phyloP scores from a whole-genome alignment of 2,888 invertebrate genomes.

The Electrophaes corylata region DNA sequence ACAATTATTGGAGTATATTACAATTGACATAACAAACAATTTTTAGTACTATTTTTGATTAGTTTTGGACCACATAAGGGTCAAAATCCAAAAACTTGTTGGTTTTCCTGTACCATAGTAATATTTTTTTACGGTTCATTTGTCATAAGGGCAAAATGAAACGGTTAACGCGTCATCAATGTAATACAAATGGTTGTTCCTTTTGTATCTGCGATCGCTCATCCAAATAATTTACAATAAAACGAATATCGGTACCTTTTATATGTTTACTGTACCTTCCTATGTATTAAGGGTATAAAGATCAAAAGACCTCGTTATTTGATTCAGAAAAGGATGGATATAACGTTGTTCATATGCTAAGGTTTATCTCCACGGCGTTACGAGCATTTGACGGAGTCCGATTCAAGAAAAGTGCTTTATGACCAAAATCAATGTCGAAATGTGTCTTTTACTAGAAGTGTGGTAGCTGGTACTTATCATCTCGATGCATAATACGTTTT shows the following conservation, averaged over 20 bases:
- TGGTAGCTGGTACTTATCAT: too few relatives aligned
- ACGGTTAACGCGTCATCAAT: conserved; percentile 22
- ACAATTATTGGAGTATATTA: too few relatives aligned
- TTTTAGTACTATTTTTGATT: neutral
- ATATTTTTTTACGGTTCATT: conserved; percentile 26
- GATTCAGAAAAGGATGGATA: too few relatives aligned
- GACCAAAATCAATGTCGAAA: too few relatives aligned
- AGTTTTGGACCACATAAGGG: conserved; percentile 6
- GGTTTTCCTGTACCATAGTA: conserved; percentile 4
- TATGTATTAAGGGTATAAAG: neutral
- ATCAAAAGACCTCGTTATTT: neutral
- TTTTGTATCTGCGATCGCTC: conserved; percentile 23
- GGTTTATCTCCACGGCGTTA: too few relatives aligned
- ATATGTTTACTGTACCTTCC: neutral
- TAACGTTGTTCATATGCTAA: too few relatives aligned
- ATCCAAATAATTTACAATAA: conserved; percentile 24
- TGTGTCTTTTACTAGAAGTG: too few relatives aligned
- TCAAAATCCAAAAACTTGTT: conserved; percentile 3
- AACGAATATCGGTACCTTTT: neutral
- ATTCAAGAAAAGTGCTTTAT: too few relatives aligned
- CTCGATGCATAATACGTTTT: too few relatives aligned
- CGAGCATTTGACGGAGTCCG: too few relatives aligned
- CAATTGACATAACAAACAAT: neutral
- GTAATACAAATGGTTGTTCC: conserved; percentile 22
- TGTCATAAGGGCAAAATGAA: conserved; percentile 27